Conservation (phyloP, 2,888 invertebrate species). For the Amblyteles armatorius region DNA sequence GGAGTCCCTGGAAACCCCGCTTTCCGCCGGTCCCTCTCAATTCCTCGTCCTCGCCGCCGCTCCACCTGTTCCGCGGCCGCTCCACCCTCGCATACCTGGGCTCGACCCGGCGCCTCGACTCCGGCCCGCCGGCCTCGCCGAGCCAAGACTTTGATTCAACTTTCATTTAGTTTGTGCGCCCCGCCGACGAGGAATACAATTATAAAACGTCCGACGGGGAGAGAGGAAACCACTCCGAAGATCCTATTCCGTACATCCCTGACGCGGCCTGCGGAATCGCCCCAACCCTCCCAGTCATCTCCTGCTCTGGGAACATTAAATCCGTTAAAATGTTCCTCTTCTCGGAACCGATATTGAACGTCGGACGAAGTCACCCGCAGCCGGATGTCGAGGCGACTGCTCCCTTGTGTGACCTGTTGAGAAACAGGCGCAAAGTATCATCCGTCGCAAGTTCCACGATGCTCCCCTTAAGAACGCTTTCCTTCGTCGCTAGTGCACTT, state of each 20-base stretch:
- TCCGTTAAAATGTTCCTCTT: neutral
- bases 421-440: neutral
- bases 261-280: neutral
- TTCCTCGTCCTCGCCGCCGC: conserved; percentile 43
- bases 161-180: conserved; percentile 77
- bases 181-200: conserved; percentile 77
- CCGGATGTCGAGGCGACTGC: neutral
- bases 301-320: neutral
- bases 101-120: conserved; percentile 44
- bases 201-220: conserved; percentile 71
- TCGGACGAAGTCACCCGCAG: neutral
- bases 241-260: neutral
- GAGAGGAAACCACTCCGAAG: neutral
- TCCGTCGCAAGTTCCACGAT: neutral
- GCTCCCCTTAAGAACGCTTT: neutral
- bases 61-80: conserved; percentile 36
- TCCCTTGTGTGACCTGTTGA: neutral
- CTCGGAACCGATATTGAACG: neutral
- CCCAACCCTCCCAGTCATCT: neutral
- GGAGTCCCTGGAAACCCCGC: conserved; percentile 42
- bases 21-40: conserved; percentile 38
- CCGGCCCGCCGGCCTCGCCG: conserved; percentile 7
- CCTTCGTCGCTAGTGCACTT: no score
- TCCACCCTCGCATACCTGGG: conserved; percentile 17
- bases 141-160: conserved; percentile 78